Evolutionary conservation across 2,888 invertebrate species (phyloP).

Genomic region (Aquatica leii): DNA sequence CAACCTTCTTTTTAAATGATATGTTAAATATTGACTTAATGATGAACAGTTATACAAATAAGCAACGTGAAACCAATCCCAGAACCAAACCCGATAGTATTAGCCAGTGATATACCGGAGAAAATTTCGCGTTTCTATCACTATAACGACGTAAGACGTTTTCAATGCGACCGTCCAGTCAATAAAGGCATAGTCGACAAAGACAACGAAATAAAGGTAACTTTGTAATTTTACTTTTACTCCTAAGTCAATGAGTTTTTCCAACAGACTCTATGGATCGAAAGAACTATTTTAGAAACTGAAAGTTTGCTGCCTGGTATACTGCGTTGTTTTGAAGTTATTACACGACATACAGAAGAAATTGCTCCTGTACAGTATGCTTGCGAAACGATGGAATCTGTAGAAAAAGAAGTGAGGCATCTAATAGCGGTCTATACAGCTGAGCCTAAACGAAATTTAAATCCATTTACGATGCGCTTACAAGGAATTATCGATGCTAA

Average conservation of each 20-base stretch:
- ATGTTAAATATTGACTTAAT: conserved; percentile 2
- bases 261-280: conserved; percentile 86
- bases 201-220: conserved; percentile 92
- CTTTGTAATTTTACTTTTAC: background rate
- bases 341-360: conserved; percentile 75
- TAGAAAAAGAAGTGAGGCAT: conserved; percentile 84
- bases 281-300: conserved; percentile 86
- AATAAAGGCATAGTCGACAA: conserved; percentile 91
- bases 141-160: conserved; percentile 88
- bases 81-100: conserved; percentile 66
- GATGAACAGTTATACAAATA: conserved; percentile 83
- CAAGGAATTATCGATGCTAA: conserved; percentile 93
- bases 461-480: conserved; percentile 91
- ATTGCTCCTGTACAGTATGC: conserved; percentile 86
- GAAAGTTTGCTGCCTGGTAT: conserved; percentile 89
- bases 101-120: conserved; percentile 76
- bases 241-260: conserved; percentile 43
- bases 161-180: conserved; percentile 89
- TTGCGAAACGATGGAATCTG: conserved; percentile 92
- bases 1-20: too few species aligned
- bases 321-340: conserved; percentile 92
- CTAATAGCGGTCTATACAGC: conserved; percentile 82
- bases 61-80: conserved; percentile 93
- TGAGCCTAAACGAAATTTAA: conserved; percentile 84
- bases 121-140: conserved; percentile 89